Evolutionary conservation across 2,888 invertebrate species (phyloP).

Genomic region (Thymelicus lineola): DNA sequence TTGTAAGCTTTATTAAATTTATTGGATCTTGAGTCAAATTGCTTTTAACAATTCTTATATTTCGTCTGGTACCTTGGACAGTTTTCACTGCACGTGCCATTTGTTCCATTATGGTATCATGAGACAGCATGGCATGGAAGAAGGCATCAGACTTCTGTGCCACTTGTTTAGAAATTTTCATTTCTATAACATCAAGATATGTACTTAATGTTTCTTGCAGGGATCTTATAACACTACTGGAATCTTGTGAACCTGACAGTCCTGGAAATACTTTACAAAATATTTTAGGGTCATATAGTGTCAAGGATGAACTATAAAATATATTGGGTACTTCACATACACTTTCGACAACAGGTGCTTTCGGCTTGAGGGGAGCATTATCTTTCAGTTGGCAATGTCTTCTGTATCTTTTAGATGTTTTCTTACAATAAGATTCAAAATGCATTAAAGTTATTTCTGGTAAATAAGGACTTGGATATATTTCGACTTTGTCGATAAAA

Average conservation of each 20-base stretch:
- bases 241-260: slow-evolving; percentile 81
- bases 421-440: slow-evolving; percentile 94
- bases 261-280: slow-evolving; percentile 94
- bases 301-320: slow-evolving; percentile 92
- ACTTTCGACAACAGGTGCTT: slow-evolving; percentile 76
- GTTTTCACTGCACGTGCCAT: slow-evolving; percentile 93
- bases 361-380: slow-evolving; percentile 67
- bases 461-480: slow-evolving; percentile 91
- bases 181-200: slow-evolving; percentile 97
- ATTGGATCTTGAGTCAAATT: slow-evolving; percentile 92
- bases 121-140: slow-evolving; percentile 99
- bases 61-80: slow-evolving; percentile 89
- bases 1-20: slow-evolving; percentile 89
- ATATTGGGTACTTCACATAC: slow-evolving; percentile 92
- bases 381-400: slow-evolving; percentile 86
- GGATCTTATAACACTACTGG: slow-evolving; percentile 87
- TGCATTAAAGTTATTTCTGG: slow-evolving; percentile 93
- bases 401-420: slow-evolving; percentile 88
- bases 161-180: slow-evolving; percentile 96
- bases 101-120: slow-evolving; percentile 98
- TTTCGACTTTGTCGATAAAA: slow-evolving; percentile 93
- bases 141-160: slow-evolving; percentile 98
- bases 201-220: slow-evolving; percentile 96
- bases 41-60: slow-evolving; percentile 91
- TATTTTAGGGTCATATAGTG: slow-evolving; percentile 91